Evolutionary conservation across 1,140 invertebrate genomes (phyloP).

Genomic region (Yoshiicerus persimilis): DNA sequence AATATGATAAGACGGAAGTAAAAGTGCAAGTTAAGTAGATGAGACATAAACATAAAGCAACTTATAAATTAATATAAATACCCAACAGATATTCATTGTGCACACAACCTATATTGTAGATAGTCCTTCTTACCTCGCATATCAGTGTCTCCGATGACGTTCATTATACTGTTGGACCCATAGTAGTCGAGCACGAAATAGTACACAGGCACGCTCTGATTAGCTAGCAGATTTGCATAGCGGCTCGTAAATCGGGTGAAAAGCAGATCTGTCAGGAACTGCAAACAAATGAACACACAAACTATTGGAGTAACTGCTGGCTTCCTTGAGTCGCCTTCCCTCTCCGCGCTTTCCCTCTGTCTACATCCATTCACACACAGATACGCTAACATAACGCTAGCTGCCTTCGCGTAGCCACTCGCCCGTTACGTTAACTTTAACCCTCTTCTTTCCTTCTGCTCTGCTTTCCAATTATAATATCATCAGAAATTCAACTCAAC

Average conservation of each 20-base stretch:
- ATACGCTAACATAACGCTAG: background rate
- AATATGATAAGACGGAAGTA: conserved; percentile 10
- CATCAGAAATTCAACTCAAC: conserved; percentile 9
- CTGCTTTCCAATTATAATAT: conserved; percentile 17
- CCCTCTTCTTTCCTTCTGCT: background rate
- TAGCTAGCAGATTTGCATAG: conserved; percentile 48
- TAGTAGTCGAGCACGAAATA: conserved; percentile 53
- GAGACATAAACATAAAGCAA: background rate
- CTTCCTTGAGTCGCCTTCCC: background rate
- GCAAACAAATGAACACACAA: conserved; percentile 28
- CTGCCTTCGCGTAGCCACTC: background rate
- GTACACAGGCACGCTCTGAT: conserved; percentile 50
- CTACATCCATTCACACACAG: background rate
- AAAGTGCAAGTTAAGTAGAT: background rate
- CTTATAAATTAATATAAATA: background rate
- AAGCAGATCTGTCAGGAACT: conserved; percentile 52
- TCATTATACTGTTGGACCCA: conserved; percentile 53
- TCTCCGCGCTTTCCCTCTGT: background rate
- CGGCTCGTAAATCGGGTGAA: conserved; percentile 50
- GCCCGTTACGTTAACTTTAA: background rate
- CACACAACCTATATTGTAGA: background rate
- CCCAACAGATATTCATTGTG: background rate
- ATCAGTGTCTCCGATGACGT: conserved; percentile 50
- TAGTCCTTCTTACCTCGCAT: conserved; percentile 39
- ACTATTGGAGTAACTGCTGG: conserved; percentile 8